Base-by-base conservation (phyloP, 2,888 invertebrate species). In the Drosophila siamana region DNA sequence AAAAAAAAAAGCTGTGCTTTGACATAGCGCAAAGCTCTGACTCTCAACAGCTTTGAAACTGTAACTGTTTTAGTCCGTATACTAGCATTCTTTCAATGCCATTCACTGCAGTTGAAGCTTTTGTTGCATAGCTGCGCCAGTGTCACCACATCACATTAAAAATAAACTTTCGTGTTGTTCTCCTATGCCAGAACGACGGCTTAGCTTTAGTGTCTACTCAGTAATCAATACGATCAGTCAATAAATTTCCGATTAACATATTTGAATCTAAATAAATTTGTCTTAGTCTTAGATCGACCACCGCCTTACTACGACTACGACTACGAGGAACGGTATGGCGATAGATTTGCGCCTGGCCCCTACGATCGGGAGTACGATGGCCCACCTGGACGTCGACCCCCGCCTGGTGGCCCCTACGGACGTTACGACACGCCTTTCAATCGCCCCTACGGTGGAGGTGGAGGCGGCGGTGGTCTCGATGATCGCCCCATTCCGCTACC, bases 321-420 rank as follows among this genome's bases (percentile, higher is more conserved):
- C 44, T 92, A 92, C 46, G 92, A 92, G 40, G 92, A 91, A 50
- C 88, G 92, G 2, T 92, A 91, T 68, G 84, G 79, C 0, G 90
- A 90, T 63, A 79, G 90, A 1, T 88, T 78, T 69, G 60, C 78
- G 2, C 60, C 74, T 2, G 89, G 85, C 2, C 78, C 84, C 8
- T 92, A 92, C 40, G 91, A 92, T 77, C 86, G 92, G 13, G 92
- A 92, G 57, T 92, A 89, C 47, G 92, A 92, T 36, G 83, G 87
- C 13, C 90, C 90, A 2, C 78, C 89, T 9, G 81, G 87, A 0
- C 78, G 91, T 0, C 85, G 91, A 2, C 88, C 90, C 1, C 69
- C 69, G 0, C 36, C 65, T 4, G 77, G 78, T 33, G 86, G 88
- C 0, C 79, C 89, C 1, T 92, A 91, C 81, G 89, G 90, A 2